These are phyloP conservation scores for Poecilobothrus nobilitatus DNA, from an alignment of 2,888 invertebrate genomes.

Conservation along the genomic window DNA sequence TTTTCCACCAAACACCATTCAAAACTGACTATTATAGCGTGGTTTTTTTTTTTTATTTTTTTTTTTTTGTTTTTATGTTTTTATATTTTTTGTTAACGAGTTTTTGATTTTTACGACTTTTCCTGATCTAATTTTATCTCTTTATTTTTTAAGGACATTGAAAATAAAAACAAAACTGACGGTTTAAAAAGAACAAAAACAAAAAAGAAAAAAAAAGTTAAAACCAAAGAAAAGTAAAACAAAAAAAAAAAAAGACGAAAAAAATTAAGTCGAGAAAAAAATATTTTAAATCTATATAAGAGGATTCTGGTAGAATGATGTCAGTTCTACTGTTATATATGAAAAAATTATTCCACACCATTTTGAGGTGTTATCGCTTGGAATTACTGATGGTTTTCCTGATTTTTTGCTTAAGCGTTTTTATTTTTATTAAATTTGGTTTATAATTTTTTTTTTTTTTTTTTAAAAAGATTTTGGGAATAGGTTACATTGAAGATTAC, in stretches of 20 bases:
- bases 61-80: no score
- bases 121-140: neutral
- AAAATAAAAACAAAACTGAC: neutral
- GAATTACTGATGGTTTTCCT: neutral
- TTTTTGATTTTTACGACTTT: constrained; percentile 4
- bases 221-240: neutral
- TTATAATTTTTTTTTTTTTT: neutral
- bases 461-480: neutral
- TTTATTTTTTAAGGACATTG: neutral
- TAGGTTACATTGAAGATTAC: neutral
- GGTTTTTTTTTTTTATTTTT: neutral
- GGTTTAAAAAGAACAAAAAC: no score
- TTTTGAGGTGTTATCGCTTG: neutral
- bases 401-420: neutral
- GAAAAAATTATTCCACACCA: neutral
- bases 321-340: no score
- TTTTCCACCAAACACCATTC: neutral
- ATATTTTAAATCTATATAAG: neutral
- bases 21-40: neutral
- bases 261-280: neutral
- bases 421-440: neutral
- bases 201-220: no score
- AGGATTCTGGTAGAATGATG: neutral
- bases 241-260: neutral
- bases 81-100: neutral